A percentile compares a stretch with the other conserved stretches of the same genome.
Conservation (phyloP, 2,888 invertebrate species). For the Brachynemurus nebulosus region DNA sequence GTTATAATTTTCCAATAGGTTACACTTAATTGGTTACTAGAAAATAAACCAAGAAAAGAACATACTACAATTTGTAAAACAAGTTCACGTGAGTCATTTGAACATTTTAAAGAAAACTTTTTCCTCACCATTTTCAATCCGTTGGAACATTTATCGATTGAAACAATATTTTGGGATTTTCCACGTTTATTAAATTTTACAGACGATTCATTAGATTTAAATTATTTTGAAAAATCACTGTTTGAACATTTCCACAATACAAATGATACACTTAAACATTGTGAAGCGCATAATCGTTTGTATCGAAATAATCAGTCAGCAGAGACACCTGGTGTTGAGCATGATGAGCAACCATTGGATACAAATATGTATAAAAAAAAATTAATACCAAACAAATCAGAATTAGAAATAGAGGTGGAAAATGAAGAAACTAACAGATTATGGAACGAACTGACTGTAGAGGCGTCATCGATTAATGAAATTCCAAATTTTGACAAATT, state of each 20-base stretch:
- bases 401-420: conserved; percentile 31
- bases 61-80: conserved; percentile 20
- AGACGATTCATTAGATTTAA: conserved; percentile 1
- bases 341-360: background rate
- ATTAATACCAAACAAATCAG: no score
- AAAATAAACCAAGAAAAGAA: no score
- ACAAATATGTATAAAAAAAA: no score
- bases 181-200: conserved; percentile 23
- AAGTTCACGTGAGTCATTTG: conserved; percentile 7
- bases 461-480: conserved; percentile 75
- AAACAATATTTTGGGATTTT: conserved; percentile 22
- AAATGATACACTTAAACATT: conserved; percentile 16
- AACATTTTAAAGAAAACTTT: conserved; percentile 36
- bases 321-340: background rate
- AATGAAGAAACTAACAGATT: conserved; percentile 54
- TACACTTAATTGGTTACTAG: background rate
- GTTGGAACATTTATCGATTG: conserved; percentile 30
- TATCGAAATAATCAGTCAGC: no score
- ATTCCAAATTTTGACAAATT: conserved; percentile 84
- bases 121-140: conserved; percentile 42
- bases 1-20: no score
- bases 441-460: conserved; percentile 50
- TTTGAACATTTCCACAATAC: conserved; percentile 1
- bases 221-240: background rate
- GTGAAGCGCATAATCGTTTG: no score